These are phyloP conservation scores for Charina bottae DNA, from an alignment of 2,113 vertebrate genomes.

Conservation along the genomic window DNA sequence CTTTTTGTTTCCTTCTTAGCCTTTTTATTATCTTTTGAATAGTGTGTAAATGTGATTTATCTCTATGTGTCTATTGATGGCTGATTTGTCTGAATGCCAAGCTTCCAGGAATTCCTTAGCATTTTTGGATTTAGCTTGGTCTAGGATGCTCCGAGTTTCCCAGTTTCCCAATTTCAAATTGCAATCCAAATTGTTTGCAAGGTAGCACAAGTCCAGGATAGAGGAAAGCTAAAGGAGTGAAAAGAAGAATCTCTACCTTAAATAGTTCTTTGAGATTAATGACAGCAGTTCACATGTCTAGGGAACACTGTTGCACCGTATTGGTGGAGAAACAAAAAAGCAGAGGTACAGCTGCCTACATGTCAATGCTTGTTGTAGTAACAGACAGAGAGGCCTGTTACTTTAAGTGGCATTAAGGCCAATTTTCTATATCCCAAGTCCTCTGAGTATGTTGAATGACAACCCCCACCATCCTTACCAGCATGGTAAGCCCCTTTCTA, in stretches of 20 bases:
- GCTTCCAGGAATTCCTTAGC: background rate
- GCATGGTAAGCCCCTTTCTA: background rate
- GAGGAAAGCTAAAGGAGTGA: background rate
- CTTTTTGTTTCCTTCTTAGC: too few relatives aligned
- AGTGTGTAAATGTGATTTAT: too few relatives aligned
- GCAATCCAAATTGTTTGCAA: background rate
- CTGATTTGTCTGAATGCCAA: background rate
- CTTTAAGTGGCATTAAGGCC: too few relatives aligned
- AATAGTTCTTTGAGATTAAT: background rate
- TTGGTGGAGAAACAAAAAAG: background rate
- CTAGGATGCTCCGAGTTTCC: too few relatives aligned
- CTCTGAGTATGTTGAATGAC: background rate
- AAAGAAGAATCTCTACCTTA: background rate
- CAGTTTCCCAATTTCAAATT: background rate
- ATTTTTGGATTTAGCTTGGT: too few relatives aligned
- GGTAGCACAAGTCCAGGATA: background rate
- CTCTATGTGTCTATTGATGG: too few relatives aligned
- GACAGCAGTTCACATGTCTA: background rate
- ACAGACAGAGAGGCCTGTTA: too few relatives aligned
- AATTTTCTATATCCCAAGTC: background rate
- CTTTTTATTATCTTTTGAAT: too few relatives aligned
- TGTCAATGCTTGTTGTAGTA: background rate
- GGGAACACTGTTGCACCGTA: background rate
- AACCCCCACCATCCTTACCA: background rate
- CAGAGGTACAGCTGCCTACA: background rate